Percentiles rank a stretch among this genome's conserved stretches.
phyloP scores from a whole-genome alignment of 2,797 vertebrate species.

The Centropyge bicolor region DNA sequence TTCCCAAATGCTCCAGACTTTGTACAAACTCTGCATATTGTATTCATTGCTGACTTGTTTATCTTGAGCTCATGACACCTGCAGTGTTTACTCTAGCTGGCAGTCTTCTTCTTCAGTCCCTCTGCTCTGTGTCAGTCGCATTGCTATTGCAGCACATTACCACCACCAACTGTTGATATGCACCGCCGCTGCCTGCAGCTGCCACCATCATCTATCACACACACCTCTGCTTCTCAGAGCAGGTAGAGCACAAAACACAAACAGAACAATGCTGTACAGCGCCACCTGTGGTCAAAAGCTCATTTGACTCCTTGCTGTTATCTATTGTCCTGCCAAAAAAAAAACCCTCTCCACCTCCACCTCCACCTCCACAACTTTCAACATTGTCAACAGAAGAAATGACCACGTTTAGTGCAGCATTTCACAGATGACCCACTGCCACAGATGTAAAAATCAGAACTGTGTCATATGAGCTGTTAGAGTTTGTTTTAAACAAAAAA shows the following conservation, averaged over 20 bases:
- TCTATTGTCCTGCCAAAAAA: neutral
- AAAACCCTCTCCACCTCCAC: neutral
- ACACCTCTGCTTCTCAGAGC: neutral
- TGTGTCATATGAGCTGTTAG: too few relatives aligned
- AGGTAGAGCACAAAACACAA: slow-evolving; percentile 12
- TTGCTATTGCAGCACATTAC: neutral
- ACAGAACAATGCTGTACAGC: neutral
- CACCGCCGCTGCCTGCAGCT: slow-evolving; percentile 23
- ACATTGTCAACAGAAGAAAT: neutral
- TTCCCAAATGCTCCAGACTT: too few relatives aligned
- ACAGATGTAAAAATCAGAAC: neutral
- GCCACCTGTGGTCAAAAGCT: neutral
- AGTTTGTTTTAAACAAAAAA: slow-evolving; percentile 12
- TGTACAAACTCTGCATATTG: neutral
- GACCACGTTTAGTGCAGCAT: neutral
- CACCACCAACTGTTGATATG: neutral
- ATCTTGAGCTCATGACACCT: neutral
- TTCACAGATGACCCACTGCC: neutral
- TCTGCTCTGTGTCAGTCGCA: neutral
- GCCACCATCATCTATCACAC: slow-evolving; percentile 6
- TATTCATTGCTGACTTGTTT: neutral
- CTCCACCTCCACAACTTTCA: neutral
- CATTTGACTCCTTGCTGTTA: neutral
- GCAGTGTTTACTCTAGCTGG: neutral
- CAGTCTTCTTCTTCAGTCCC: slow-evolving; percentile 3